phyloP scores from a whole-genome alignment of 2,113 vertebrate species.

The Sorex araneus region DNA sequence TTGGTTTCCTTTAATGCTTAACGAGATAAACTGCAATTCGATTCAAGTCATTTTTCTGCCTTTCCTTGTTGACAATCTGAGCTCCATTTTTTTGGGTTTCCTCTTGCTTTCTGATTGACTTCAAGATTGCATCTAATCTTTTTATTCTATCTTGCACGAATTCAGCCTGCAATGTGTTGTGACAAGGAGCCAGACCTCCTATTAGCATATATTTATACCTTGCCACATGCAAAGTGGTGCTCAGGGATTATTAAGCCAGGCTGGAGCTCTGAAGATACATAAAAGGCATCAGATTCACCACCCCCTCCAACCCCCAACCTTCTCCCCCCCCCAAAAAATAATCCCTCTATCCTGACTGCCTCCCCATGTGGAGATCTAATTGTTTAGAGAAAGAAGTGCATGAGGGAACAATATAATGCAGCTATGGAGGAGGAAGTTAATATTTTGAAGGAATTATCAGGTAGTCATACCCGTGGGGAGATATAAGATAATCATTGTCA shows the following conservation, averaged over 20 bases:
- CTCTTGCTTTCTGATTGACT: slow-evolving; percentile 88
- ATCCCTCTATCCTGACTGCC: slow-evolving; percentile 68
- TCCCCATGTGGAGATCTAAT: slow-evolving; percentile 78
- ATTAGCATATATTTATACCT: slow-evolving; percentile 88
- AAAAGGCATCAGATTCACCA: slow-evolving; percentile 76
- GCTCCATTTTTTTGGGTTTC: slow-evolving; percentile 77
- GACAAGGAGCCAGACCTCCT: slow-evolving; percentile 88
- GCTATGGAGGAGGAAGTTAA: slow-evolving; percentile 57
- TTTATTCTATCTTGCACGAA: slow-evolving; percentile 87
- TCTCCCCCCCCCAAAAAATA: background rate
- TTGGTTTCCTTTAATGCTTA: slow-evolving; percentile 87
- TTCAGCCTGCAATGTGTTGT: slow-evolving; percentile 87
- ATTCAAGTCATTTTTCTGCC: slow-evolving; percentile 85
- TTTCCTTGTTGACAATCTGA: slow-evolving; percentile 87
- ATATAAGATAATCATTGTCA: background rate
- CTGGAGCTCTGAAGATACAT: slow-evolving; percentile 72
- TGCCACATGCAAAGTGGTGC: slow-evolving; percentile 77
- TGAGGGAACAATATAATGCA: slow-evolving; percentile 65
- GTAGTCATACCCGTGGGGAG: slow-evolving; percentile 58
- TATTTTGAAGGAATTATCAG: slow-evolving; percentile 57
- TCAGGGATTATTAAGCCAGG: slow-evolving; percentile 82
- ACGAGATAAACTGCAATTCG: slow-evolving; percentile 87
- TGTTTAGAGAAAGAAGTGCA: slow-evolving; percentile 69
- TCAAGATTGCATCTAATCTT: slow-evolving; percentile 87
- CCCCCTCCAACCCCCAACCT: slow-evolving; percentile 50